Evolutionary conservation across 2,888 invertebrate species (phyloP).

Genomic region (Sphaerophoria rueppellii): DNA sequence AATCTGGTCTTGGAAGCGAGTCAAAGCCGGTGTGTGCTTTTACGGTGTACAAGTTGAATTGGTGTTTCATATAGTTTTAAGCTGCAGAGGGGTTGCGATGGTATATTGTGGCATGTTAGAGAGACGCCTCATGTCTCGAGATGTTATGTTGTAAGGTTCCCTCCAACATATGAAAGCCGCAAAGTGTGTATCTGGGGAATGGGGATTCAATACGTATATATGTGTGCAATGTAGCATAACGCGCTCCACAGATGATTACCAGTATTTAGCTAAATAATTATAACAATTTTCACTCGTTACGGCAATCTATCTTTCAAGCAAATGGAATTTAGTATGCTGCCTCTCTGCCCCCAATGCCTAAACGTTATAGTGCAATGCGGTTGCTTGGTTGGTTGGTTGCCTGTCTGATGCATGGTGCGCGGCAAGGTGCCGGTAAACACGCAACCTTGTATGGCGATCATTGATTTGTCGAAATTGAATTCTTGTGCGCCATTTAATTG

Average conservation of each 20-base stretch:
- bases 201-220: constrained; percentile 47
- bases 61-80: not conserved
- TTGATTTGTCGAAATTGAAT: constrained; percentile 71
- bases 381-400: constrained; percentile 7
- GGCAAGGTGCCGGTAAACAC: constrained; percentile 27
- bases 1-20: constrained; percentile 32
- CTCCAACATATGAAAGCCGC: constrained; percentile 15
- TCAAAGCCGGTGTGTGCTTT: constrained; percentile 10
- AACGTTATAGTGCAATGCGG: not conserved
- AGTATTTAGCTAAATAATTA: constrained; percentile 73
- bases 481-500: constrained; percentile 73
- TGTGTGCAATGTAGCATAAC: constrained; percentile 63
- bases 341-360: not conserved
- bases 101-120: constrained; percentile 53
- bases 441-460: constrained; percentile 71
- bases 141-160: constrained; percentile 51
- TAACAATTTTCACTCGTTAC: constrained; percentile 73
- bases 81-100: not conserved
- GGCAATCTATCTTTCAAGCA: constrained; percentile 61
- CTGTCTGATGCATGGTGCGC: not conserved
- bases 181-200: constrained; percentile 59
- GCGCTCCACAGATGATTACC: constrained; percentile 68
- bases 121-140: constrained; percentile 66
- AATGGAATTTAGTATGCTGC: constrained; percentile 38
- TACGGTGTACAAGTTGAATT: constrained; percentile 31